Conservation (phyloP, 2,888 invertebrate species). For the Ophraella communa region DNA sequence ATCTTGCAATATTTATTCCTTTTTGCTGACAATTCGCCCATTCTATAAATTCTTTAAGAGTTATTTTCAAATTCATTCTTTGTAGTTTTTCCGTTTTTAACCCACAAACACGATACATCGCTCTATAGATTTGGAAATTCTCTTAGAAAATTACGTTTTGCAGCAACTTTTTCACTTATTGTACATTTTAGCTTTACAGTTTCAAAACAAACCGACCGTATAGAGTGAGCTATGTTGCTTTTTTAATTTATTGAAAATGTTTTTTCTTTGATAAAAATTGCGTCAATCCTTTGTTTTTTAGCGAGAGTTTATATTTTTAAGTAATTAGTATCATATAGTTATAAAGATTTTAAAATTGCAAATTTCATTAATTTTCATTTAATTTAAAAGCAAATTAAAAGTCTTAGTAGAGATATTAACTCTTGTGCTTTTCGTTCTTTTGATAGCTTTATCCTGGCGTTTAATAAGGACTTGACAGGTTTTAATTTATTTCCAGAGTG, state of each 20-base stretch:
- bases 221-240: no score
- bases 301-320: no score
- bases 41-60: background rate
- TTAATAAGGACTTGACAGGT: background rate
- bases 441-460: background rate
- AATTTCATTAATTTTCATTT: no score
- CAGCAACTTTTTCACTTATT: background rate
- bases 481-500: no score
- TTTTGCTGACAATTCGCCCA: background rate
- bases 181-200: background rate
- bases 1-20: background rate
- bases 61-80: background rate
- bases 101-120: background rate
- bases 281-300: no score
- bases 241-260: no score
- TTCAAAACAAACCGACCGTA: background rate
- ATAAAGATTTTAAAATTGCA: no score
- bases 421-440: no score
- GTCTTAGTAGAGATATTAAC: no score
- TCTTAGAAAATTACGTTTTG: background rate
- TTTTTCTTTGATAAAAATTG: no score
- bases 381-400: no score
- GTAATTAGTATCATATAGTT: no score
- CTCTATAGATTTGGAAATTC: background rate
- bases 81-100: background rate